phyloP scores from a whole-genome alignment of 2,888 invertebrate species.

The Caenorhabditis sulstoni region DNA sequence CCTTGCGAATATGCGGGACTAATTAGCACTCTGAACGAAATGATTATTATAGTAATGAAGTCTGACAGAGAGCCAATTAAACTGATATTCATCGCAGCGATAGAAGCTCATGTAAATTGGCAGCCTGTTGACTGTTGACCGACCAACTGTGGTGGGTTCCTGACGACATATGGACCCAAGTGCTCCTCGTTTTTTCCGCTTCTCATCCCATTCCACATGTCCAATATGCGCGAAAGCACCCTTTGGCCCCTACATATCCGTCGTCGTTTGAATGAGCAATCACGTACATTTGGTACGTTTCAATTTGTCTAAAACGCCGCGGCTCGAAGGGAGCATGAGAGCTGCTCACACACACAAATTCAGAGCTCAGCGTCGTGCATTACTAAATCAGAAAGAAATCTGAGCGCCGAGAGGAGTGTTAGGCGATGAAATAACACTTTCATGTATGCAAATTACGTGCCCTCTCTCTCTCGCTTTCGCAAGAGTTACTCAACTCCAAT shows the following conservation, averaged over 20 bases:
- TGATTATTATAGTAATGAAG: conserved; percentile 41
- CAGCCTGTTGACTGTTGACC: conserved; percentile 53
- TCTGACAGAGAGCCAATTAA: conserved; percentile 43
- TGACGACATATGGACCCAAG: conserved; percentile 35
- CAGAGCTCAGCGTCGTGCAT: conserved; percentile 18
- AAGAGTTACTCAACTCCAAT: conserved; percentile 3
- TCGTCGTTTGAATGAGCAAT: conserved; percentile 54
- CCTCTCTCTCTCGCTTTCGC: conserved; percentile 2
- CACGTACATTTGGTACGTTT: conserved; percentile 58
- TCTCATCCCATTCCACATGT: conserved; percentile 29
- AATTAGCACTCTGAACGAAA: conserved; percentile 47
- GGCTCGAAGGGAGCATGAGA: conserved; percentile 32
- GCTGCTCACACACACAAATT: background rate
- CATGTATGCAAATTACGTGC: conserved; percentile 49
- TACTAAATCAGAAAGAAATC: conserved; percentile 58
- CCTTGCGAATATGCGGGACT: conserved; percentile 7
- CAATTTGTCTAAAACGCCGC: conserved; percentile 57
- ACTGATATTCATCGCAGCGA: conserved; percentile 48
- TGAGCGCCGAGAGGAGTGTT: conserved; percentile 22
- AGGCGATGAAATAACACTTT: conserved; percentile 49
- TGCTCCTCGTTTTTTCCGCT: conserved; percentile 17
- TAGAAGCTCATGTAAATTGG: conserved; percentile 43
- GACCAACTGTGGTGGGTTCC: conserved; percentile 14
- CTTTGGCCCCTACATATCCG: conserved; percentile 27
- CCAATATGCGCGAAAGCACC: conserved; percentile 52